These are phyloP conservation scores for Erpornis zantholeuca DNA, from an alignment of 2,113 vertebrate species.

Conservation along the genomic window DNA sequence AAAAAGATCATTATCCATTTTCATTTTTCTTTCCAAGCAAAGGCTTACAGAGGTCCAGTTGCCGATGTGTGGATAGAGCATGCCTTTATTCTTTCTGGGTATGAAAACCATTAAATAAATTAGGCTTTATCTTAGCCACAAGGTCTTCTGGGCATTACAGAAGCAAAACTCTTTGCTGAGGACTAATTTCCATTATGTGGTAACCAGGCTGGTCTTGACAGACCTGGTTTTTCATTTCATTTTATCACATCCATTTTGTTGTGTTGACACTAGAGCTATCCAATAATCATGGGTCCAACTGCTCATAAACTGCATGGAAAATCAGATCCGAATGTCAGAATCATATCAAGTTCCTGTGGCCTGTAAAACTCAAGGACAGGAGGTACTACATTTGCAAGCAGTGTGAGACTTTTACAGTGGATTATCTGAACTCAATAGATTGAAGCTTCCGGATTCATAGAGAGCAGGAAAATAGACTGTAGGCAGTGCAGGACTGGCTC, in stretches of 20 bases:
- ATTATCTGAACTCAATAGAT: not conserved
- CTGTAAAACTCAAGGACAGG: not conserved
- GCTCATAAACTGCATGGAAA: not conserved
- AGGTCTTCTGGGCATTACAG: conserved; percentile 18
- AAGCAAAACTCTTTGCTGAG: not conserved
- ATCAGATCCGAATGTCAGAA: not conserved
- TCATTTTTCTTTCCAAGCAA: not conserved
- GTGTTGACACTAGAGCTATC: not conserved
- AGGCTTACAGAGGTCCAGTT: conserved; percentile 12
- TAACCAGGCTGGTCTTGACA: not conserved
- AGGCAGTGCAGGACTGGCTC: not conserved
- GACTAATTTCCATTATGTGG: conserved; percentile 25
- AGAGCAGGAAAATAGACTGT: not conserved
- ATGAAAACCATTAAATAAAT: conserved; percentile 44
- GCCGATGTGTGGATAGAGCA: not conserved
- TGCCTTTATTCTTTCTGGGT: conserved; percentile 12
- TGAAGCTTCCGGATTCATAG: not conserved
- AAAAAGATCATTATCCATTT: conserved; percentile 48
- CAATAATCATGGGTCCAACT: not conserved
- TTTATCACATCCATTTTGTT: not conserved
- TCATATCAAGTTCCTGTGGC: not conserved
- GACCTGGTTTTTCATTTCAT: not conserved
- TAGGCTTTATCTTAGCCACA: conserved; percentile 32
- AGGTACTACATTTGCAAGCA: not conserved
- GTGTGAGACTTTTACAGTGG: not conserved